These are phyloP conservation scores for Triops longicaudatus DNA, from an alignment of 1,140 invertebrate genomes.

Conservation along the genomic window DNA sequence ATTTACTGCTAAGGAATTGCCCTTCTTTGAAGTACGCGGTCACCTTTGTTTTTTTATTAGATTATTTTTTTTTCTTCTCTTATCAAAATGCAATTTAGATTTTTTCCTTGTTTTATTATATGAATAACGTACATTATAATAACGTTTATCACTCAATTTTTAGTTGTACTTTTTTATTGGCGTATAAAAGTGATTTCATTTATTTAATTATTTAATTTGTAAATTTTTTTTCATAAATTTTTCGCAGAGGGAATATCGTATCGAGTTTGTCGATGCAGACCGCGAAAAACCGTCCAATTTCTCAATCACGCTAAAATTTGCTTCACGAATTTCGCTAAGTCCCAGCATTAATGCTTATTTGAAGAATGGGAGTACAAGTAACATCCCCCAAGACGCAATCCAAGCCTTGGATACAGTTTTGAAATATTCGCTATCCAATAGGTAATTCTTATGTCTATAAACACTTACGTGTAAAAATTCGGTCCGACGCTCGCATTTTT, in stretches of 20 bases:
- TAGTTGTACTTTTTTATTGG: neutral
- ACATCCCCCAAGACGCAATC: conserved; percentile 54
- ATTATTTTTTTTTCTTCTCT: neutral
- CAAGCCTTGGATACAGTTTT: conserved; percentile 78
- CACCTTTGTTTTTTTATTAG: neutral
- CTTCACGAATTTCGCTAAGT: conserved; percentile 38
- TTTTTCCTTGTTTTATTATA: no score
- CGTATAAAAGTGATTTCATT: neutral
- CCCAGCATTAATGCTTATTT: conserved; percentile 46
- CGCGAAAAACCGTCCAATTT: conserved; percentile 47
- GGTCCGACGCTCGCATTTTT: neutral
- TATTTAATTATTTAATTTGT: conserved; percentile 3
- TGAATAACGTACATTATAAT: no score
- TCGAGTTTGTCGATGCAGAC: conserved; percentile 37
- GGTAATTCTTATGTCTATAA: conserved; percentile 11
- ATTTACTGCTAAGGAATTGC: conserved; percentile 43
- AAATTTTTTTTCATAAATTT: neutral
- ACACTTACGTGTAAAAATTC: no score
- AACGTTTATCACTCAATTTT: no score
- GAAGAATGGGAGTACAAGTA: conserved; percentile 37
- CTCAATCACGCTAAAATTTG: conserved; percentile 47
- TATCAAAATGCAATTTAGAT: neutral
- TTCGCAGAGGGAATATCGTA: neutral
- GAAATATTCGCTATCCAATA: conserved; percentile 41
- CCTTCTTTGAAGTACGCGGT: neutral